Evolutionary conservation across 1,140 invertebrate species (phyloP).

Genomic region (Holcopasites calliopsidis): DNA sequence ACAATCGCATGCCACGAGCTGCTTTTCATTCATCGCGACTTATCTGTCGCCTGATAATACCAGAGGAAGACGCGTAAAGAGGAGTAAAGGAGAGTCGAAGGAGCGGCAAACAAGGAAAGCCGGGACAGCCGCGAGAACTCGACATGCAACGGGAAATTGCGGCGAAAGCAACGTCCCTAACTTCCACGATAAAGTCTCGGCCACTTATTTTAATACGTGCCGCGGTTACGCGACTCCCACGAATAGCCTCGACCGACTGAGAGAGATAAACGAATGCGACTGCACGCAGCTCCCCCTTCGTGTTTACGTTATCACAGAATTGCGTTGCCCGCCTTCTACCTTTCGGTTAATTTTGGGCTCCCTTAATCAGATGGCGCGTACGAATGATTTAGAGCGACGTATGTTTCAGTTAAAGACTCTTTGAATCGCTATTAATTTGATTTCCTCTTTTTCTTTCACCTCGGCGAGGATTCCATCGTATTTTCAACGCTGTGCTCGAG

Average conservation of each 20-base stretch:
- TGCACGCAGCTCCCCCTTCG: neutral
- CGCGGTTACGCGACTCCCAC: constrained; percentile 13
- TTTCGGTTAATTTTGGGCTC: neutral
- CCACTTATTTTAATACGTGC: constrained; percentile 62
- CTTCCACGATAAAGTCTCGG: constrained; percentile 39
- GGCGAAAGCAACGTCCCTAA: neutral
- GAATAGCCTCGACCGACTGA: constrained; percentile 1
- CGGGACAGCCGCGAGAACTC: constrained; percentile 1
- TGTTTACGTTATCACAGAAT: constrained; percentile 25
- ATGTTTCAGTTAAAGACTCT: neutral
- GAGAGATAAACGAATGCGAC: constrained; percentile 41
- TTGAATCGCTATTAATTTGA: neutral
- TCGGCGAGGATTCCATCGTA: no score
- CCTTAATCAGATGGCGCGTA: neutral
- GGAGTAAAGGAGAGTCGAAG: neutral
- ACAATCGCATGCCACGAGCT: neutral
- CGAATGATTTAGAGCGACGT: neutral
- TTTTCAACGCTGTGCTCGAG: no score
- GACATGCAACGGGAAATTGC: neutral
- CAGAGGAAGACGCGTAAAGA: neutral
- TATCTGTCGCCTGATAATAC: neutral
- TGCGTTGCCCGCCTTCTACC: no score
- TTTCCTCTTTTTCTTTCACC: neutral
- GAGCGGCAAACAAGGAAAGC: neutral
- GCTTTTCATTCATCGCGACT: neutral